phyloP scores from a whole-genome alignment of 2,113 vertebrate species.

The Sminthopsis crassicaudata region DNA sequence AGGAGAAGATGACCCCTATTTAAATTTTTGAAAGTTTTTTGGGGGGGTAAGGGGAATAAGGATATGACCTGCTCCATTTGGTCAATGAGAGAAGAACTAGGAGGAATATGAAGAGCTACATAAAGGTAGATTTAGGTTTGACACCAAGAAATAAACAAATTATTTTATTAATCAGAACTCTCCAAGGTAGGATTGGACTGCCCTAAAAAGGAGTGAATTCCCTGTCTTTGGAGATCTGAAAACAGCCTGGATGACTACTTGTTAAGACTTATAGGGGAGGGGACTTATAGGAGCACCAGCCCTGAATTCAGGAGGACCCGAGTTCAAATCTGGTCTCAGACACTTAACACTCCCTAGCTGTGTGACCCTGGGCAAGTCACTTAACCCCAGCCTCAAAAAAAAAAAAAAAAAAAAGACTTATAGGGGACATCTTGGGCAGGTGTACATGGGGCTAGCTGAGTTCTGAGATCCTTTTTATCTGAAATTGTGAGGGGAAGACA shows the following conservation, averaged over 20 bases:
- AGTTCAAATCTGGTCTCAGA: too few species aligned
- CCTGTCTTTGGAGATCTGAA: neutral
- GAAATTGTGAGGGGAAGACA: neutral
- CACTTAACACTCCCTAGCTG: too few species aligned
- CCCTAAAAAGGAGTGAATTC: neutral
- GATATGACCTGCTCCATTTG: neutral
- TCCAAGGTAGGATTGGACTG: neutral
- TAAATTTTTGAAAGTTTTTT: neutral
- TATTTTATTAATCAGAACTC: neutral
- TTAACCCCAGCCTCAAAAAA: too few species aligned
- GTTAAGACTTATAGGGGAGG: neutral
- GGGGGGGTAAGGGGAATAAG: neutral
- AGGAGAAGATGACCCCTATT: neutral
- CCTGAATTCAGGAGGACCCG: too few species aligned
- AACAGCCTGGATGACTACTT: neutral
- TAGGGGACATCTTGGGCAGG: neutral
- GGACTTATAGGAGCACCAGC: too few species aligned
- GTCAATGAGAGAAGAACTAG: neutral
- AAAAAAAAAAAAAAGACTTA: too few species aligned
- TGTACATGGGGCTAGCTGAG: neutral
- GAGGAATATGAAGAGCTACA: neutral
- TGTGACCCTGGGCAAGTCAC: too few species aligned
- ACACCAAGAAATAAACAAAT: neutral
- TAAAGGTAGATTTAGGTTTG: neutral
- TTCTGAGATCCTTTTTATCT: neutral